A percentile compares a stretch with the other conserved stretches of the same genome.
These are phyloP conservation scores for Pogona vitticeps DNA, from an alignment of 2,113 vertebrate species.

Conservation along the genomic window DNA sequence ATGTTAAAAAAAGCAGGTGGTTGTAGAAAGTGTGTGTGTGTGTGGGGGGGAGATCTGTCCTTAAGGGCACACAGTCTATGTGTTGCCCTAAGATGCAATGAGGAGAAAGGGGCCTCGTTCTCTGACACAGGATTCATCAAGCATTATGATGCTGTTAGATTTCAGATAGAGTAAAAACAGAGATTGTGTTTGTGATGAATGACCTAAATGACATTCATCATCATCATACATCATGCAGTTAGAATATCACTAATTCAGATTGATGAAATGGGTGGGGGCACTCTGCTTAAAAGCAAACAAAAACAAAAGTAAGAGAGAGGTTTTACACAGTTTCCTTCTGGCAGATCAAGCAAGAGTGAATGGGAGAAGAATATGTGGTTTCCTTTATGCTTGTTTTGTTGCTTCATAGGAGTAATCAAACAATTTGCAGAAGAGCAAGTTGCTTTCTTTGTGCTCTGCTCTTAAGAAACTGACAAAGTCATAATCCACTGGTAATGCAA, in stretches of 20 bases:
- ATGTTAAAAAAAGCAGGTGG: too few species aligned
- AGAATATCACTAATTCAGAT: not conserved
- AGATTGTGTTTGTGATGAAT: not conserved
- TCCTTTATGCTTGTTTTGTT: not conserved
- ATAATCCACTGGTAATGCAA: not conserved
- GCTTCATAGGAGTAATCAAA: not conserved
- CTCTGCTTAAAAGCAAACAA: not conserved
- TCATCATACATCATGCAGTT: too few species aligned
- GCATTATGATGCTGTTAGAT: too few species aligned
- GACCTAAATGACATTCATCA: not conserved
- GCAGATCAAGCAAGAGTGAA: not conserved
- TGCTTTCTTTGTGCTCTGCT: not conserved
- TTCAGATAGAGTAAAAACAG: too few species aligned
- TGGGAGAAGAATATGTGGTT: not conserved
- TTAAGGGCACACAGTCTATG: too few species aligned
- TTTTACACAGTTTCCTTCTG: not conserved
- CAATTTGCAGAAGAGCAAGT: not conserved
- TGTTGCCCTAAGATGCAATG: too few species aligned
- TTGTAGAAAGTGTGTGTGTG: too few species aligned
- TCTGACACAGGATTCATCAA: too few species aligned
- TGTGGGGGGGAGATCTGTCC: too few species aligned
- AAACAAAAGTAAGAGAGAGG: not conserved
- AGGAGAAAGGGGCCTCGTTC: too few species aligned
- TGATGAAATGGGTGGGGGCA: not conserved
- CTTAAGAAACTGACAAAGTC: not conserved